Evolutionary conservation across 2,113 vertebrate genomes (phyloP).

Genomic region (Pimephales promelas): DNA sequence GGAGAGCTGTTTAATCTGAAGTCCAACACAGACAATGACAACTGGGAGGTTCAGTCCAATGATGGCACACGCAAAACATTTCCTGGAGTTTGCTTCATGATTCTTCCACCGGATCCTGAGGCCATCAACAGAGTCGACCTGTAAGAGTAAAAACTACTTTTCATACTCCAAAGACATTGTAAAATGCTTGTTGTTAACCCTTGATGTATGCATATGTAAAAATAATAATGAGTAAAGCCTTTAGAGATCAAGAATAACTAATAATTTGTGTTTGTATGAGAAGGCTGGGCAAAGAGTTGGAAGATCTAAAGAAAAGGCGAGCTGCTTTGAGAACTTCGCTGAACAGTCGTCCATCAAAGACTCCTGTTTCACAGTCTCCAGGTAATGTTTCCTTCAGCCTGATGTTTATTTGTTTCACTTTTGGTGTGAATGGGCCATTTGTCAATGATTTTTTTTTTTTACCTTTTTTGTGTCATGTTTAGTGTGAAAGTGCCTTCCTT

Average conservation of each 20-base stretch:
- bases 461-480: background rate
- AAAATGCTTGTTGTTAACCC: background rate
- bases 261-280: slow-evolving; percentile 18
- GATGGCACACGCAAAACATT: slow-evolving; percentile 74
- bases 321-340: slow-evolving; percentile 68
- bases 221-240: background rate
- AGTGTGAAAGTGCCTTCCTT: too few relatives aligned
- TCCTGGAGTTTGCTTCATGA: slow-evolving; percentile 87
- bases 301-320: slow-evolving; percentile 82
- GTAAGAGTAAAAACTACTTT: slow-evolving; percentile 67
- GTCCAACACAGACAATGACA: slow-evolving; percentile 81
- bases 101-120: slow-evolving; percentile 87
- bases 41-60: slow-evolving; percentile 81
- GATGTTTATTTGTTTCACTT: slow-evolving; percentile 1
- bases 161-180: background rate
- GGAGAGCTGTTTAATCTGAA: slow-evolving; percentile 82
- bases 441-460: background rate
- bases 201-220: background rate
- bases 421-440: background rate
- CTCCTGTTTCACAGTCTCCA: slow-evolving; percentile 65
- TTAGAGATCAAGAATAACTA: background rate
- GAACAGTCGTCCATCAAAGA: slow-evolving; percentile 73
- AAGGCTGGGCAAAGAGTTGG: slow-evolving; percentile 85
- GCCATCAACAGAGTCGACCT: slow-evolving; percentile 80
- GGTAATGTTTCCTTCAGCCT: slow-evolving; percentile 57